These are phyloP conservation scores for Choloepus didactylus DNA, from an alignment of 2,797 vertebrate genomes.

Conservation along the genomic window DNA sequence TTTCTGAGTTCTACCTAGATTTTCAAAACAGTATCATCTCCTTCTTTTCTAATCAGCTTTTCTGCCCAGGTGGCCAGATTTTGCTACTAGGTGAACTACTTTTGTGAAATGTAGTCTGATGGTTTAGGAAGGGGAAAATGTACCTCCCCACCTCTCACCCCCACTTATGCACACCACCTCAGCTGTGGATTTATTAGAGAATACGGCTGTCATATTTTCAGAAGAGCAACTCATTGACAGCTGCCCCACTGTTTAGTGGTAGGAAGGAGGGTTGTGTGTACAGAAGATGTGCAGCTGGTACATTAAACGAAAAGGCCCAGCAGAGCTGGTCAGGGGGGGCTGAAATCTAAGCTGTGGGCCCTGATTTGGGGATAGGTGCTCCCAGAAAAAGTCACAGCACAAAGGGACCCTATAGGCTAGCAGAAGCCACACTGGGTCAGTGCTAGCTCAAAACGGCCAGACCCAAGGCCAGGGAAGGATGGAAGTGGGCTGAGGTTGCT, in stretches of 20 bases:
- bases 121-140: not conserved
- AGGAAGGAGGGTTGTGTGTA: not conserved
- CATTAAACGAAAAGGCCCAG: not conserved
- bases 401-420: not conserved
- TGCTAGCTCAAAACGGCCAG: not conserved
- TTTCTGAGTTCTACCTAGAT: constrained; percentile 5
- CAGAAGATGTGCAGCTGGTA: not conserved
- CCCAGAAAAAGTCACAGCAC: not conserved
- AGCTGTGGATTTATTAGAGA: not conserved
- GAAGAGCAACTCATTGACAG: not conserved
- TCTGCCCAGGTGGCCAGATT: not conserved
- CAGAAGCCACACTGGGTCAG: not conserved
- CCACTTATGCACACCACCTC: not conserved
- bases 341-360: not conserved
- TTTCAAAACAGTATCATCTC: not conserved
- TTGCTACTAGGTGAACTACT: not conserved
- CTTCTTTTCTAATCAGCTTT: not conserved
- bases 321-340: not conserved
- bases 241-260: not conserved
- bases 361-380: not conserved
- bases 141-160: not conserved
- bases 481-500: not conserved
- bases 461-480: not conserved
- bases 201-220: not conserved
- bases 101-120: not conserved